Conservation (phyloP, 1,140 invertebrate species). For the Chionoecetes opilio region DNA sequence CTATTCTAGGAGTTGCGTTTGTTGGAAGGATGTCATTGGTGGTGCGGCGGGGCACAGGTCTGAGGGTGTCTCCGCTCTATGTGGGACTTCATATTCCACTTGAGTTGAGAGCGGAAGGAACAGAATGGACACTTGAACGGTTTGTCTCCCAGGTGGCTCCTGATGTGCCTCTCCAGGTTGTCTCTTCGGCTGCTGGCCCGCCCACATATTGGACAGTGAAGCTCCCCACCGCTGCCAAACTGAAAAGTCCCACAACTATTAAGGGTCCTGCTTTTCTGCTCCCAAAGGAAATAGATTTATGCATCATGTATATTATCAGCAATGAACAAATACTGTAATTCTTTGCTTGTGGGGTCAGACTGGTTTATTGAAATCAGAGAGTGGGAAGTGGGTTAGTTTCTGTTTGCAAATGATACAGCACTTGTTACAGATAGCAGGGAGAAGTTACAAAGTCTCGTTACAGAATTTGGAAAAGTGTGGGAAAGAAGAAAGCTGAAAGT, state of each 20-base stretch:
- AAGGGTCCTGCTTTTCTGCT: not conserved
- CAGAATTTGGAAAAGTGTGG: no score
- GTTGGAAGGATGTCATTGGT: slow-evolving; percentile 59
- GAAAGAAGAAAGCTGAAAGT: no score
- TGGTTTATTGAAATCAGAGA: no score
- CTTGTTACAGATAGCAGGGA: no score
- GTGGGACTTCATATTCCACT: slow-evolving; percentile 78
- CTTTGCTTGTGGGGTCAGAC: no score
- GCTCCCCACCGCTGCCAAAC: slow-evolving; percentile 47
- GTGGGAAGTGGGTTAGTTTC: no score
- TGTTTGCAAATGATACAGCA: no score
- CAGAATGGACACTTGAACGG: slow-evolving; percentile 74
- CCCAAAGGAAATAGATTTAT: not conserved
- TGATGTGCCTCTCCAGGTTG: slow-evolving; percentile 72
- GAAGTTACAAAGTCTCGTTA: no score
- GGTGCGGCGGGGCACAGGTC: not conserved
- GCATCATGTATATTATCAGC: not conserved
- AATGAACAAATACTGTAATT: no score
- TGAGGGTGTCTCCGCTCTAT: slow-evolving; percentile 70
- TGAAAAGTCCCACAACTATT: slow-evolving; percentile 52
- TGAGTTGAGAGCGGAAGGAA: slow-evolving; percentile 70
- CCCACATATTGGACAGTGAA: slow-evolving; percentile 69
- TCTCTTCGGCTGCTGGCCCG: slow-evolving; percentile 65
- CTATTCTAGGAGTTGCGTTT: slow-evolving; percentile 17
- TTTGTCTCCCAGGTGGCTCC: slow-evolving; percentile 72